These are phyloP conservation scores for Lepisosteus osseus DNA, from an alignment of 2,113 vertebrate genomes.

Conservation along the genomic window DNA sequence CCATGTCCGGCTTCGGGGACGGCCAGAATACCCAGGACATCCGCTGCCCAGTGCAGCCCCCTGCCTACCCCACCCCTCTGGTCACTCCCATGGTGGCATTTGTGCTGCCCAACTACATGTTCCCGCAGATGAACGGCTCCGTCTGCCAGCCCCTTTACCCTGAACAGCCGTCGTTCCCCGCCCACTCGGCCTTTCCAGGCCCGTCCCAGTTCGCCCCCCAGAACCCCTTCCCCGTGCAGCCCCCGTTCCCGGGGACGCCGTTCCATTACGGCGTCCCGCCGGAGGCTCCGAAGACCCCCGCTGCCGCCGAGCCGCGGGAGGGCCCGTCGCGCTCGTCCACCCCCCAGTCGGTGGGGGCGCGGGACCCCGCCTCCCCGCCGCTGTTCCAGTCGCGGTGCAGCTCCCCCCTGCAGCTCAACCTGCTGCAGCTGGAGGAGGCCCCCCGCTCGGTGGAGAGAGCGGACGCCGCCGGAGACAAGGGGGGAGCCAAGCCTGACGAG, in stretches of 20 bases:
- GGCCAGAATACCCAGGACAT: constrained; percentile 52
- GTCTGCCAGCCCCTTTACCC: constrained; percentile 64
- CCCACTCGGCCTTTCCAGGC: constrained; percentile 26
- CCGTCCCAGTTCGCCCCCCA: constrained; percentile 22
- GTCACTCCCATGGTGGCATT: constrained; percentile 80
- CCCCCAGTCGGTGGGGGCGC: constrained; percentile 55
- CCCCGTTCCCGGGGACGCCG: constrained; percentile 42
- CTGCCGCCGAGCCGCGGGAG: constrained; percentile 40
- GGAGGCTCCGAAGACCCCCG: constrained; percentile 48
- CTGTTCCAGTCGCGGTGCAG: constrained; percentile 88
- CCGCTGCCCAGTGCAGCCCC: constrained; percentile 49
- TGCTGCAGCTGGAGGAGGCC: constrained; percentile 86
- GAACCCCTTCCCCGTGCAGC: constrained; percentile 52
- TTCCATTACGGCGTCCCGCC: constrained; percentile 56
- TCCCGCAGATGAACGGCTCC: constrained; percentile 55
- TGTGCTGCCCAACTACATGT: constrained; percentile 78
- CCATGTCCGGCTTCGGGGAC: constrained; percentile 57
- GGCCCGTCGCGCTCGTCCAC: constrained; percentile 64
- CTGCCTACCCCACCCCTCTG: constrained; percentile 65
- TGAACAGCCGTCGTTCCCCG: constrained; percentile 48
- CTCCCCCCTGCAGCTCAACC: constrained; percentile 87
- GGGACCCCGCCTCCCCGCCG: constrained; percentile 62
- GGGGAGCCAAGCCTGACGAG: constrained; percentile 46
- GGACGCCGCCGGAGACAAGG: constrained; percentile 52
- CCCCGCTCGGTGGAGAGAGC: constrained; percentile 62